These are phyloP conservation scores for Megaceryle torquata DNA, from an alignment of 2,113 vertebrate genomes.

Conservation along the genomic window DNA sequence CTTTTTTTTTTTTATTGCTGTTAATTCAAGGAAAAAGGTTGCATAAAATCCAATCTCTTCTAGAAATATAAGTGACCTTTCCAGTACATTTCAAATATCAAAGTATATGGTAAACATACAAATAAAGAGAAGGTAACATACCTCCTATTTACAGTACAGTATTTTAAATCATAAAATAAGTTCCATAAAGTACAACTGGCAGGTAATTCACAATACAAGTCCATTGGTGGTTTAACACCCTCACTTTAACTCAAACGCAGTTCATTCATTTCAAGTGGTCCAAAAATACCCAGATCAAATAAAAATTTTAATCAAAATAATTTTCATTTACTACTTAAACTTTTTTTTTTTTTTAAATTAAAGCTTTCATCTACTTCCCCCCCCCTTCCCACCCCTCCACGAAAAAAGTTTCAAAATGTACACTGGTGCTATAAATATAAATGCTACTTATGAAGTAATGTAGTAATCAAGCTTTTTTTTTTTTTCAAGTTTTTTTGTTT, in stretches of 20 bases:
- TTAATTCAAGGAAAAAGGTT: conserved; percentile 90
- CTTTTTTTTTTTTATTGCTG: conserved; percentile 86
- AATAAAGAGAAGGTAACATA: conserved; percentile 83
- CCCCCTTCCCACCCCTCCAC: conserved; percentile 37
- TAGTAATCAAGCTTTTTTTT: conserved; percentile 66
- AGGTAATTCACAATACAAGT: conserved; percentile 74
- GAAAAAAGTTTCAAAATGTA: conserved; percentile 72
- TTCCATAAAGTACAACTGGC: conserved; percentile 79
- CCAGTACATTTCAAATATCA: conserved; percentile 93
- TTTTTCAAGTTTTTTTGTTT: conserved; percentile 75
- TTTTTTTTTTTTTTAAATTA: conserved; percentile 78
- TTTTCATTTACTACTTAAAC: conserved; percentile 74
- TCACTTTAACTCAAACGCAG: conserved; percentile 72
- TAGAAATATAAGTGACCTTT: conserved; percentile 97
- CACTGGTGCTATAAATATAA: conserved; percentile 79
- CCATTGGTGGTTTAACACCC: conserved; percentile 72
- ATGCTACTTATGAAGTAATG: conserved; percentile 75
- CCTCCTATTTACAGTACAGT: conserved; percentile 88
- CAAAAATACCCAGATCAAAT: conserved; percentile 85
- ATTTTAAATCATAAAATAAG: conserved; percentile 85
- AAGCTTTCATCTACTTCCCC: conserved; percentile 75
- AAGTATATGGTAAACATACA: conserved; percentile 95
- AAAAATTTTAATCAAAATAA: conserved; percentile 84
- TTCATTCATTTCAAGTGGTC: conserved; percentile 79
- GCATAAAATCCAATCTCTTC: conserved; percentile 93